A percentile compares a stretch with the other conserved stretches of the same genome.
Evolutionary conservation across 2,797 vertebrate species (phyloP).

Genomic region (Hippoglossus hippoglossus): DNA sequence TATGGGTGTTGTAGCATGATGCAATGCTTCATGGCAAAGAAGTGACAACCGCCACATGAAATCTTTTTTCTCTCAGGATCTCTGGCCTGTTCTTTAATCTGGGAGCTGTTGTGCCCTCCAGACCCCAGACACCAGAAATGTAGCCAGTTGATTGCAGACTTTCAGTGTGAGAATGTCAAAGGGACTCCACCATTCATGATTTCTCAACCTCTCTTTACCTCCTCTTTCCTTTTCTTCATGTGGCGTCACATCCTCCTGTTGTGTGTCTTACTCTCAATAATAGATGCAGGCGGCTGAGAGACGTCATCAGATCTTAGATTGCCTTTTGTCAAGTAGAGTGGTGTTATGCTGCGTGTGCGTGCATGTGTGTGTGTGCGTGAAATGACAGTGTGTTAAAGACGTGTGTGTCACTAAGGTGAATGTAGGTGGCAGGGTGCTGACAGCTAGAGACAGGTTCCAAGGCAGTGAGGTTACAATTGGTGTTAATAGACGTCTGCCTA

Average conservation of each 20-base stretch:
- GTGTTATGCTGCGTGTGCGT: constrained; percentile 19
- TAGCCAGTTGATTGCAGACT: background rate
- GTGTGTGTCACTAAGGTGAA: constrained; percentile 65
- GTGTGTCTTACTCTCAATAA: constrained; percentile 3
- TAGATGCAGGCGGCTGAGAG: constrained; percentile 8
- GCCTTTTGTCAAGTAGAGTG: constrained; percentile 50
- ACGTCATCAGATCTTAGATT: constrained; percentile 45
- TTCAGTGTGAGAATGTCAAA: no score
- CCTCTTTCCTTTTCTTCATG: background rate
- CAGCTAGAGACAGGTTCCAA: constrained; percentile 72
- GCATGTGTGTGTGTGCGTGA: constrained; percentile 35
- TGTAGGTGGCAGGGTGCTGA: constrained; percentile 74
- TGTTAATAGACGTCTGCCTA: constrained; percentile 81
- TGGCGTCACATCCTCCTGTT: constrained; percentile 3
- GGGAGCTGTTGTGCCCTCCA: no score
- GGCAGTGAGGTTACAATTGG: constrained; percentile 78
- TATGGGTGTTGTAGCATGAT: background rate
- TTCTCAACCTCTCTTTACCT: background rate
- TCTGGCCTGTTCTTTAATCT: background rate
- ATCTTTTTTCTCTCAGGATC: background rate
- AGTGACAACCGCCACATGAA: background rate
- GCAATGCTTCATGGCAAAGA: background rate
- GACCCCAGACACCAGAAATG: no score
- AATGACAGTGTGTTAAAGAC: constrained; percentile 62
- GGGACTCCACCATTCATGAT: background rate